Conservation (phyloP, 2,113 vertebrate species). For the Benitochromis conjunctus region DNA sequence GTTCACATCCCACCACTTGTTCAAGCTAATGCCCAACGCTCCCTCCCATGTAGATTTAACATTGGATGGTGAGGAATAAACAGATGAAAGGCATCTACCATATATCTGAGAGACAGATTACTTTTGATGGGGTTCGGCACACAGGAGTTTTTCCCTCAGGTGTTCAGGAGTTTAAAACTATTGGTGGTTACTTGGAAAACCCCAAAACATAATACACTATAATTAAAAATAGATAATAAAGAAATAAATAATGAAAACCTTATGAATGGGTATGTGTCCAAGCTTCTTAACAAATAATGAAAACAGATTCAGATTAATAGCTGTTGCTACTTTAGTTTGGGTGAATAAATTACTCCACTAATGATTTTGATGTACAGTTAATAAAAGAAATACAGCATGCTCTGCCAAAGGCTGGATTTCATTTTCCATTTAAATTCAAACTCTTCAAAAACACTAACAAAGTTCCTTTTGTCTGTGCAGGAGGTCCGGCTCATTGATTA, state of each 20-base stretch:
- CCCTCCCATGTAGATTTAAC: not conserved
- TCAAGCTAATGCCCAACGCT: not conserved
- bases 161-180: not conserved
- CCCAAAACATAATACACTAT: not conserved
- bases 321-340: not conserved
- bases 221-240: not conserved
- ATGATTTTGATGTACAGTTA: not conserved
- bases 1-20: not conserved
- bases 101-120: not conserved
- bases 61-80: not conserved
- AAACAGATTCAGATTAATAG: not conserved
- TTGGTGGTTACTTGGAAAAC: not conserved
- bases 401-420: not conserved
- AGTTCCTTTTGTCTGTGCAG: conserved; percentile 61
- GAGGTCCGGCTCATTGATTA: conserved; percentile 97
- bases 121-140: not conserved
- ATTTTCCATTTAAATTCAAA: not conserved
- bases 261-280: not conserved
- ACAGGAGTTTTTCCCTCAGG: not conserved
- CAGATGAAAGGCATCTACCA: not conserved
- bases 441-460: not conserved
- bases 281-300: not conserved
- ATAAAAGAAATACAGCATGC: not conserved
- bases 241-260: not conserved
- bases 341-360: not conserved